These are phyloP conservation scores for Podiceps cristatus DNA, from an alignment of 2,113 vertebrate genomes.

Conservation along the genomic window DNA sequence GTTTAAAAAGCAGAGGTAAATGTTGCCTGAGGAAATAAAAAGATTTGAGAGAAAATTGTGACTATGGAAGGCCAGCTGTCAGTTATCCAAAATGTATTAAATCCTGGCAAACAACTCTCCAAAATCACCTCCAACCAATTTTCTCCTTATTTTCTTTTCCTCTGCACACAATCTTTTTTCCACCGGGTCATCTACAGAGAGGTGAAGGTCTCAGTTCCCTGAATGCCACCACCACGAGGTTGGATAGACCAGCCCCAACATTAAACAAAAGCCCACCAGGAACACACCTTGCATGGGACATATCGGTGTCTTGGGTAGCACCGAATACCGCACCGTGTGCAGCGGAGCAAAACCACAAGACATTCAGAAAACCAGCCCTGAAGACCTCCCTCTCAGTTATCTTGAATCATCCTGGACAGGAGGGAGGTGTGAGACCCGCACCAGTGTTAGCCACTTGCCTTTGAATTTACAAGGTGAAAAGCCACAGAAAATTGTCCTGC, in stretches of 20 bases:
- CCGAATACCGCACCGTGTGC: neutral
- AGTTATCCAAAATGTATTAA: neutral
- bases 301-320: fast-evolving
- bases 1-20: conserved; percentile 43
- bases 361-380: neutral
- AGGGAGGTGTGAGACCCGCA: neutral
- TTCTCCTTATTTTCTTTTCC: neutral
- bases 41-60: conserved; percentile 4
- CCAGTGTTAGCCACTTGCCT: neutral
- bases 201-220: neutral
- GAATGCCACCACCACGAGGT: neutral
- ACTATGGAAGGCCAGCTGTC: neutral
- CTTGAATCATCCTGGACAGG: neutral
- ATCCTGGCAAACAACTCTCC: neutral
- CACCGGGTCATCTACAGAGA: neutral
- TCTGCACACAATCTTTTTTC: neutral
- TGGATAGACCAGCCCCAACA: neutral
- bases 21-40: conserved; percentile 33
- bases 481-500: neutral
- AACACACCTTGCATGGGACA: fast-evolving
- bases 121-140: neutral
- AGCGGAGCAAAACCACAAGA: neutral
- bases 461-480: neutral
- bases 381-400: neutral
- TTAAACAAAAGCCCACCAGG: neutral